Percentiles rank a stretch among this genome's conserved stretches.
phyloP scores from a whole-genome alignment of 23 tunicate genomes.

The Botrylloides violaceus region DNA sequence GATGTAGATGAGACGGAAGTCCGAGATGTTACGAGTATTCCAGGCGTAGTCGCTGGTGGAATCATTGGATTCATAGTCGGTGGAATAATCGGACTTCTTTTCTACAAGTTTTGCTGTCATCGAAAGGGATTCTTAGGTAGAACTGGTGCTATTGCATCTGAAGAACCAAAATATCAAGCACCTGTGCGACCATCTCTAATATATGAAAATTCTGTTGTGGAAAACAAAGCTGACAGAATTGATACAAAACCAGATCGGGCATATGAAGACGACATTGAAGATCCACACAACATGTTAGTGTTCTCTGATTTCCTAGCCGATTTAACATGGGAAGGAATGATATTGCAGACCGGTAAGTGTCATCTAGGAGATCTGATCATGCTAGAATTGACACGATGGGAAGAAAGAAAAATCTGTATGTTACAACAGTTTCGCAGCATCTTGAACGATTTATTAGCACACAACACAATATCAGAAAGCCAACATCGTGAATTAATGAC shows the following conservation, averaged over 20 bases:
- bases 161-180: not conserved
- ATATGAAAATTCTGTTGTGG: not conserved
- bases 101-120: not conserved
- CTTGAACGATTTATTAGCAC: constrained; percentile 1
- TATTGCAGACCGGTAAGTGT: constrained; percentile 1
- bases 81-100: not conserved
- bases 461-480: not conserved
- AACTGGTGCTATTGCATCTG: not conserved
- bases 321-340: constrained; percentile 6
- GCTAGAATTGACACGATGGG: constrained; percentile 4
- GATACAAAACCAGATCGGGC: not conserved
- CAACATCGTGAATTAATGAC: constrained; percentile 1
- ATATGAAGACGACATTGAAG: not conserved
- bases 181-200: no score
- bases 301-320: constrained; percentile 3
- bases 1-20: constrained; percentile 1
- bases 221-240: not conserved
- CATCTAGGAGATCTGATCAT: not conserved
- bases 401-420: constrained; percentile 2
- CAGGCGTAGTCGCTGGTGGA: not conserved
- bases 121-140: not conserved
- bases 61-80: constrained; percentile 9
- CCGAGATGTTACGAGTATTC: not conserved
- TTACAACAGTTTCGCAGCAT: constrained; percentile 5
- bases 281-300: not conserved